These are phyloP conservation scores for Eublepharis macularius DNA, from an alignment of 2,113 vertebrate species.

Conservation along the genomic window DNA sequence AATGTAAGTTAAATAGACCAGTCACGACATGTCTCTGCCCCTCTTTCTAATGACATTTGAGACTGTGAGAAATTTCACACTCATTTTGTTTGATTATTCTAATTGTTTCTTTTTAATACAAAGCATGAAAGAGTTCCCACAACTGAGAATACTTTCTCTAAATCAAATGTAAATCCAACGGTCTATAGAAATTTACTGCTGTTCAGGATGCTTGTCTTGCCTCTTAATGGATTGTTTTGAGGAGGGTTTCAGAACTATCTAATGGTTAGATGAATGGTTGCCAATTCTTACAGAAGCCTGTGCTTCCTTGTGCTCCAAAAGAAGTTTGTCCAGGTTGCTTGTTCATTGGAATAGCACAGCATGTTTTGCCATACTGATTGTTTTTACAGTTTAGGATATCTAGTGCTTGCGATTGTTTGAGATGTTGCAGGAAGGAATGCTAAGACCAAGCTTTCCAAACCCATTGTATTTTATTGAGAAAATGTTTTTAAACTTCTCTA, in stretches of 20 bases:
- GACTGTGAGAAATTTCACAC: slow-evolving; percentile 58
- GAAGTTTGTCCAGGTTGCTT: background rate
- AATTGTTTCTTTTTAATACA: slow-evolving; percentile 55
- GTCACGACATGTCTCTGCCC: slow-evolving; percentile 49
- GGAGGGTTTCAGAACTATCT: background rate
- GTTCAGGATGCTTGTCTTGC: slow-evolving; percentile 2
- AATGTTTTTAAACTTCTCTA: background rate
- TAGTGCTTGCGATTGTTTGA: background rate
- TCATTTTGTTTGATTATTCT: slow-evolving; percentile 61
- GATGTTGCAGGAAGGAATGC: background rate
- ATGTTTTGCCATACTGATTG: background rate
- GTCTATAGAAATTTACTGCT: slow-evolving; percentile 21
- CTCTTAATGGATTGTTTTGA: slow-evolving; percentile 4
- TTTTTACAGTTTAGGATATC: background rate
- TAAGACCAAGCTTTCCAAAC: background rate
- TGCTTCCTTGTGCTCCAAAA: background rate
- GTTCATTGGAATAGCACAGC: background rate
- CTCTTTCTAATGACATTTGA: slow-evolving; percentile 36
- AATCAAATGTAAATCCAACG: slow-evolving; percentile 48
- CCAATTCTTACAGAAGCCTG: background rate
- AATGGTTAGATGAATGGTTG: background rate
- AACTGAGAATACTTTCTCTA: slow-evolving; percentile 48
- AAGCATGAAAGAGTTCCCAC: slow-evolving; percentile 38
- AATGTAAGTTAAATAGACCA: slow-evolving; percentile 61
- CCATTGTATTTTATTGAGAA: background rate